Base-by-base conservation (phyloP, 2,113 vertebrate species). In the Mesocricetus auratus region DNA sequence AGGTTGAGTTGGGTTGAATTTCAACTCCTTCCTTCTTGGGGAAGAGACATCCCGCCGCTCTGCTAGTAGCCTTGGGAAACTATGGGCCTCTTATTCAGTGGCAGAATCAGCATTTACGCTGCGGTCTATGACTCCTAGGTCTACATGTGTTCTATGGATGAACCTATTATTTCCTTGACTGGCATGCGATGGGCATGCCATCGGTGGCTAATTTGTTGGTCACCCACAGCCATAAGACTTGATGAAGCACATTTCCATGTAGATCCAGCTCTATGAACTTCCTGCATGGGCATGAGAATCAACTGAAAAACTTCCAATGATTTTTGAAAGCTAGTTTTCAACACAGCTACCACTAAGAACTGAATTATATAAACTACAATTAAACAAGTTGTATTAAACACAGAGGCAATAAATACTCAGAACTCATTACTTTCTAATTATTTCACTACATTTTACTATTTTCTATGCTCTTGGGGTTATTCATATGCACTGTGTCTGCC, bases 381-480 rank as follows among this genome's bases (percentile, higher is more conserved):
- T 94, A 94, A 96, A 77, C 53, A 95, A 94, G 91, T 95, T 81
- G 56, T 68, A 90, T 95, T 97, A 89, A 97, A 92, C 81, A 42
- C 93, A 60, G 92, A 92, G 88, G 88, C 93, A 86, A 97, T 93
- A 97, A 93, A 94, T 93, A 95, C 90, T 97, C 88, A 90, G 87
- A 95, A 93, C 90, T 93, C 88, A 71, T 97, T 90, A 89, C 45
- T 93, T 95, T 58, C 88, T 95, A 95, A 93, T 97, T 94, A 95
- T 95, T 95, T 96, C 39, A 56, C 53, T 62, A 17, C 39, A 62
- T 86, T 94, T 97, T 94, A 79, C 92, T 88, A 75, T 92, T 92
- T 89, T 47, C 77, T 96, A 3, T 89, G 17, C 58, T 71, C 78
- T 75, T 19, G 86, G 71, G 89, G 19, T 94, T 90, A 73, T 92